A percentile compares a stretch with the other conserved stretches of the same genome.
Evolutionary conservation across 2,797 vertebrate species (phyloP).

Genomic region (Holocentrus rufus): DNA sequence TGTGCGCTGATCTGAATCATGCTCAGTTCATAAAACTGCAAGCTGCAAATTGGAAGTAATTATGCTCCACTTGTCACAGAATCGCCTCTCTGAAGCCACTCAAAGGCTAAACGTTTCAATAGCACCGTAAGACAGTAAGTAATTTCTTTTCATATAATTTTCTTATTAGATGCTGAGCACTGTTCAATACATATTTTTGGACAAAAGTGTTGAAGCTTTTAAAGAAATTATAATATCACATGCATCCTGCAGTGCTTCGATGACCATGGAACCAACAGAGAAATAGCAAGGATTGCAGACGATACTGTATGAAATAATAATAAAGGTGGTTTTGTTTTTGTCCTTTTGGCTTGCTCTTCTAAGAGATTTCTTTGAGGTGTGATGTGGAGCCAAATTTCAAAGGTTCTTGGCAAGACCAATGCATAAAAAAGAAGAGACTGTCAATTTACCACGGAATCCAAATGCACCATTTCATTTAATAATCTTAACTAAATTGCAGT

Average conservation of each 20-base stretch:
- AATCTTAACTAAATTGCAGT: slow-evolving; percentile 51
- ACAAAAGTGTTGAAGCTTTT: no score
- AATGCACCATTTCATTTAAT: slow-evolving; percentile 50
- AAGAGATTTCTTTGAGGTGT: slow-evolving; percentile 43
- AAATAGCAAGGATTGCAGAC: slow-evolving; percentile 33
- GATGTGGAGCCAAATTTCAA: slow-evolving; percentile 49
- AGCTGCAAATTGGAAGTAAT: slow-evolving; percentile 70
- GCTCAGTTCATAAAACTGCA: slow-evolving; percentile 63
- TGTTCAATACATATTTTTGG: no score
- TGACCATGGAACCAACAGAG: slow-evolving; percentile 15
- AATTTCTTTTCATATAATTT: slow-evolving; percentile 57
- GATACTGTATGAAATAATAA: slow-evolving; percentile 13
- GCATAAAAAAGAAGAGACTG: not conserved
- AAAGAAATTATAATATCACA: slow-evolving; percentile 24
- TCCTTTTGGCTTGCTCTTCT: slow-evolving; percentile 32
- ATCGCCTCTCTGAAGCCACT: slow-evolving; percentile 68
- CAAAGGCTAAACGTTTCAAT: slow-evolving; percentile 59
- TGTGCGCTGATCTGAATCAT: slow-evolving; percentile 56
- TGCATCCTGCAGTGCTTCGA: slow-evolving; percentile 9
- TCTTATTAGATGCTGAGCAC: no score
- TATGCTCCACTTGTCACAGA: slow-evolving; percentile 68
- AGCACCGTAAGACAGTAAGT: slow-evolving; percentile 31
- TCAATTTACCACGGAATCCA: slow-evolving; percentile 42
- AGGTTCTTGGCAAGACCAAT: slow-evolving; percentile 47
- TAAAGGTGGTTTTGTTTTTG: not conserved